phyloP scores from a whole-genome alignment of 2,797 vertebrate genomes.

The Anolis apletophallus region DNA sequence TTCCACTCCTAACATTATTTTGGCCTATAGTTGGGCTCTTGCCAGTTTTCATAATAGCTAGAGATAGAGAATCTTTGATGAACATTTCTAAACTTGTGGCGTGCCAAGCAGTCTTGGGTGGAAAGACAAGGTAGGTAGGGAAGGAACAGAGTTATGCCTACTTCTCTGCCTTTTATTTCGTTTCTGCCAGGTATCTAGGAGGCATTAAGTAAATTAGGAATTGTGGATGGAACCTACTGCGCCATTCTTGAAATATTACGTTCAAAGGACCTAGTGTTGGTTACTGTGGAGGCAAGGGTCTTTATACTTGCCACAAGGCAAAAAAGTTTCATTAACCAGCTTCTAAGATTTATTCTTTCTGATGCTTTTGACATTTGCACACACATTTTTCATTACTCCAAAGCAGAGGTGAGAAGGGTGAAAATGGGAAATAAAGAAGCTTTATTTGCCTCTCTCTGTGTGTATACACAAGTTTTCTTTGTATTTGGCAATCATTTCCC shows the following conservation, averaged over 20 bases:
- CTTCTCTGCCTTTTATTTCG: conserved; percentile 43
- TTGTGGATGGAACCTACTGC: conserved; percentile 62
- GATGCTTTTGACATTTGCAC: conserved; percentile 71
- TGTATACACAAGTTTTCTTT: conserved; percentile 54
- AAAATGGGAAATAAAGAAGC: conserved; percentile 55
- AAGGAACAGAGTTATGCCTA: no score
- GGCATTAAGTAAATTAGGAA: conserved; percentile 55
- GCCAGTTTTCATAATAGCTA: neutral
- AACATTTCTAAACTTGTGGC: neutral
- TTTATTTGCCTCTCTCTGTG: conserved; percentile 42
- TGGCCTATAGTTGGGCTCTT: no score
- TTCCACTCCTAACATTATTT: neutral
- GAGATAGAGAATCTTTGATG: neutral
- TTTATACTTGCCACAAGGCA: conserved; percentile 64
- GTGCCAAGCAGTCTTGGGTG: neutral
- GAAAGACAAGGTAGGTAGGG: rapidly evolving
- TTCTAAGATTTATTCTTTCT: conserved; percentile 74
- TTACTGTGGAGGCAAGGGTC: conserved; percentile 55
- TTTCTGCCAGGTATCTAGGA: conserved; percentile 47
- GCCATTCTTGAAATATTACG: conserved; percentile 67
- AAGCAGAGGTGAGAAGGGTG: conserved; percentile 64
- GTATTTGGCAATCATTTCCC: conserved; percentile 58
- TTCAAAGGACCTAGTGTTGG: conserved; percentile 62
- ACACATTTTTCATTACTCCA: conserved; percentile 71
- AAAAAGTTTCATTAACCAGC: conserved; percentile 70